A percentile compares a stretch with the other conserved stretches of the same genome.
These are phyloP conservation scores for Coenonympha glycerion DNA, from an alignment of 2,888 invertebrate species.

Conservation along the genomic window DNA sequence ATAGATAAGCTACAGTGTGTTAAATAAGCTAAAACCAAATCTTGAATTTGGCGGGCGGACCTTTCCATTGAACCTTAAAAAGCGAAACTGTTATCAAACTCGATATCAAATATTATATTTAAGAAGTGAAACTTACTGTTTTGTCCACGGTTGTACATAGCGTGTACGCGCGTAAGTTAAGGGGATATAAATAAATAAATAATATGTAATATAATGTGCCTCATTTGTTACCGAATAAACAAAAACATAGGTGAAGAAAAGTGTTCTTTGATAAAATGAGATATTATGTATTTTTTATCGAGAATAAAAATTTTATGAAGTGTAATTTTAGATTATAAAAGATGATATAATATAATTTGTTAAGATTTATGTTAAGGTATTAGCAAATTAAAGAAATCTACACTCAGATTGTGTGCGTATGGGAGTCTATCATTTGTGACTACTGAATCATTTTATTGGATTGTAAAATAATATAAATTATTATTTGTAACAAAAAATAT, in stretches of 20 bases:
- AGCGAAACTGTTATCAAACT: constrained; percentile 30
- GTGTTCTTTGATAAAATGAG: constrained; percentile 70
- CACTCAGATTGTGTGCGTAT: constrained; percentile 21
- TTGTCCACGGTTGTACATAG: constrained; percentile 28
- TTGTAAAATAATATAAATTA: too few species aligned
- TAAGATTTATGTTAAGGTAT: constrained; percentile 62
- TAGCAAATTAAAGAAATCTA: constrained; percentile 42
- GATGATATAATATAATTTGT: constrained; percentile 73
- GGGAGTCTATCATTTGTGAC: constrained; percentile 19
- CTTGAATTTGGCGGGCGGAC: too few species aligned
- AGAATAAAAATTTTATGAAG: constrained; percentile 67
- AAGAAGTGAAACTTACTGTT: constrained; percentile 19
- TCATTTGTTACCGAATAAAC: constrained; percentile 69
- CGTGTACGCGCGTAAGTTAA: constrained; percentile 25
- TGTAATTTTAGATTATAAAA: constrained; percentile 70
- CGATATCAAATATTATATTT: constrained; percentile 21
- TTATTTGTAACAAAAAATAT: constrained; percentile 13
- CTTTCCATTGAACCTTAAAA: too few species aligned
- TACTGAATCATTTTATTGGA: background rate
- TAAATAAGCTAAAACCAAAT: too few species aligned
- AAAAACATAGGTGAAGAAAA: constrained; percentile 53
- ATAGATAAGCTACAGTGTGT: too few species aligned
- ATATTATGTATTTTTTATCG: constrained; percentile 72
- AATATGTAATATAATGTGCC: constrained; percentile 58
- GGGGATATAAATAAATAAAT: constrained; percentile 11